phyloP scores from a whole-genome alignment of 2,113 vertebrate genomes.

The Prolemur simus region DNA sequence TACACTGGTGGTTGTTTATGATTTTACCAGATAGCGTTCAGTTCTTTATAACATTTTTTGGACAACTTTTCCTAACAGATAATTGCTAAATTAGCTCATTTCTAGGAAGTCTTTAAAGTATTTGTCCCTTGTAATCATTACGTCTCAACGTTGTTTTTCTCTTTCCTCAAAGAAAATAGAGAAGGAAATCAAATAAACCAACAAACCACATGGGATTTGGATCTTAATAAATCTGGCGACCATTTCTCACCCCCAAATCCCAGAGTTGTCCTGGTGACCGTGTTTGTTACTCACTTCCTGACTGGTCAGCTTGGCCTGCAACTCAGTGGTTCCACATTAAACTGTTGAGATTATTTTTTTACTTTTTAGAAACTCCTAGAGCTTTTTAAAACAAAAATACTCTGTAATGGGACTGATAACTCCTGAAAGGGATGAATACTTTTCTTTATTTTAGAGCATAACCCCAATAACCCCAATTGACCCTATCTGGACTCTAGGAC shows the following conservation, averaged over 20 bases:
- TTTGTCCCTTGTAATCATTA: background rate
- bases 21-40: background rate
- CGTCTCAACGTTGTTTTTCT: background rate
- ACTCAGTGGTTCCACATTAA: background rate
- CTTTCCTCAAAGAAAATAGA: background rate
- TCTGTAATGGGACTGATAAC: background rate
- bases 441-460: background rate
- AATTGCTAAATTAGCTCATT: background rate
- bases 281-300: background rate
- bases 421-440: background rate
- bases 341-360: background rate
- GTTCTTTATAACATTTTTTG: background rate
- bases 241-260: background rate
- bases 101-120: background rate
- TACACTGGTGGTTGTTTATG: background rate
- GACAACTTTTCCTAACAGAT: background rate
- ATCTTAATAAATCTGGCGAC: background rate
- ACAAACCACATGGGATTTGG: background rate
- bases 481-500: background rate
- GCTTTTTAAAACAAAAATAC: background rate
- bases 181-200: background rate
- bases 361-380: background rate
- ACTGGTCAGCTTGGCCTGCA: background rate
- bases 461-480: background rate
- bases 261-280: background rate